Conservation (phyloP, 2,888 invertebrate genomes). For the Thereva unica region DNA sequence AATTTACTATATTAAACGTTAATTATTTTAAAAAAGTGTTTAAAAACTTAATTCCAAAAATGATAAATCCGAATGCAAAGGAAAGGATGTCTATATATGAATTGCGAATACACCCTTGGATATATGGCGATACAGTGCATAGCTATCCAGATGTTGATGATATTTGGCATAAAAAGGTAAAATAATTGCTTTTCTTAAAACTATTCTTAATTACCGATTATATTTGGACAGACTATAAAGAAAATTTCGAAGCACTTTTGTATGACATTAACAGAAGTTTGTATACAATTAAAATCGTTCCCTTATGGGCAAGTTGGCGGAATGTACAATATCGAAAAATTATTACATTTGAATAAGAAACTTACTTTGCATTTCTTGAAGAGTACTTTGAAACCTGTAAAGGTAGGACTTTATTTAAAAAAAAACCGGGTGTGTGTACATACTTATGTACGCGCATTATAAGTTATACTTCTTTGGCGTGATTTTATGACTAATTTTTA, state of each 20-base stretch:
- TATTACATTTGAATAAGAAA: slow-evolving; percentile 35
- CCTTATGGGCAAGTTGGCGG: slow-evolving; percentile 65
- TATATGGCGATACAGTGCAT: slow-evolving; percentile 38
- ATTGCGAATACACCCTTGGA: slow-evolving; percentile 45
- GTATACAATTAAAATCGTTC: slow-evolving; percentile 61
- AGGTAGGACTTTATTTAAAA: background rate
- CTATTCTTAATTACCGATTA: background rate
- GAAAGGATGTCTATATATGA: slow-evolving; percentile 44
- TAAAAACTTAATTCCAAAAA: slow-evolving; percentile 44
- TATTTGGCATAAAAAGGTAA: slow-evolving; percentile 42
- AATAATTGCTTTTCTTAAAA: background rate
- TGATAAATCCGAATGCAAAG: slow-evolving; percentile 44
- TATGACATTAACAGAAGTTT: slow-evolving; percentile 58
- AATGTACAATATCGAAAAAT: slow-evolving; percentile 65
- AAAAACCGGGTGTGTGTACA: too few relatives aligned
- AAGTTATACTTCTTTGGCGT: too few relatives aligned
- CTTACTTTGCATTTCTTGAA: background rate
- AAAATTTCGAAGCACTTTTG: slow-evolving; percentile 61
- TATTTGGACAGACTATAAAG: slow-evolving; percentile 36
- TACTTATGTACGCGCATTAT: too few relatives aligned
- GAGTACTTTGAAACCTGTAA: background rate
- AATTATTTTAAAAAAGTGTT: slow-evolving; percentile 40
- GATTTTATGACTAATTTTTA: too few relatives aligned
- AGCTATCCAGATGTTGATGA: slow-evolving; percentile 42
- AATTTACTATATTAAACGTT: slow-evolving; percentile 22